Base-by-base conservation (phyloP, 2,797 vertebrate genomes). In the Hipposideros larvatus region DNA sequence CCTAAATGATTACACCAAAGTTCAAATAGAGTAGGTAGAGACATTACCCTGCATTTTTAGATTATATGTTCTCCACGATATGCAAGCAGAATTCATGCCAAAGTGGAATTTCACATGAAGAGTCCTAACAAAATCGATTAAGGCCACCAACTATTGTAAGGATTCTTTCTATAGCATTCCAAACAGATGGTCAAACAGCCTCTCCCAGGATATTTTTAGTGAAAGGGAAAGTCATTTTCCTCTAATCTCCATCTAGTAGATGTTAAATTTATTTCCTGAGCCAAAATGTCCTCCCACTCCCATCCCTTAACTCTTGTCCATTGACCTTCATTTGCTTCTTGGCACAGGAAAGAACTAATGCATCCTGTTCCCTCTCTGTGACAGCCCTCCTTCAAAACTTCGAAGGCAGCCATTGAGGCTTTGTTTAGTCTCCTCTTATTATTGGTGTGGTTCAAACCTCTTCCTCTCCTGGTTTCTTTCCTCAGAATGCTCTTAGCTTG, bases 151-250 rank as follows among this genome's bases (percentile, higher is more conserved):
- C 88, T 87, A 95, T 83, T 89, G 87, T 83, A 89, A 75, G 51
- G 41, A 89, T 89, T 96, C 94, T 97, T 97, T 98, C 97, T 97
- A 96, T 96, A 97, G 97, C 97, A 90, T 46, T 87, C 90, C 51
- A 85, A 93, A 92, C 97, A 98, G 97, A 98, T 98, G 97, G 97
- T 53, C 78, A 91, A 95, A 97, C 97, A 93, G 96, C 91, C 96
- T 97, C 95, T 97, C 91, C 83, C 5, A 26, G 89, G 93, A 86
- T 97, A 97, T 96, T 97, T 97, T 97, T 96, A 97, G 96, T 87
- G 75, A 90, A 94, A 94, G 91, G 78, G 89, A 98, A 97, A 97
- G 94, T 96, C 92, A 63, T 95, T 96, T 95, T 96, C 66, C 91
- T 87, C 93, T 94, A 75, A 95, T 97, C 90, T 92, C 86, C 86